Evolutionary conservation across 1,140 invertebrate species (phyloP).

Genomic region (Steinernema feltiae): DNA sequence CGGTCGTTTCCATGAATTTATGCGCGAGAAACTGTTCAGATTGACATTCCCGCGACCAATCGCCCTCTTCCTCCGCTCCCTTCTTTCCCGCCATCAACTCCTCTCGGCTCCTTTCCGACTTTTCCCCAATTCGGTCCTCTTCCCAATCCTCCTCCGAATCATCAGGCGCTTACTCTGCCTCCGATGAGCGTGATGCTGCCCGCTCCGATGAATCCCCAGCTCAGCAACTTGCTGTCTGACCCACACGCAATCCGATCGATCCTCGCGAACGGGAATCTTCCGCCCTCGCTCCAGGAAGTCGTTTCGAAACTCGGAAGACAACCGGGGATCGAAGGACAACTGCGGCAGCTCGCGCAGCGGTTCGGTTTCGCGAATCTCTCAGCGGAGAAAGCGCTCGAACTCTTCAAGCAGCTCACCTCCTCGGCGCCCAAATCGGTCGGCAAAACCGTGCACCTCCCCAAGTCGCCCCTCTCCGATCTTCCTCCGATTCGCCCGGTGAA

Average conservation of each 20-base stretch:
- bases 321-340: neutral
- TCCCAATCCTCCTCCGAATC: neutral
- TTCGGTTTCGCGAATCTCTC: conserved; percentile 7
- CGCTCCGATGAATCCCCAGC: neutral
- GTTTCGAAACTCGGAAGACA: neutral
- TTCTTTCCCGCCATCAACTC: neutral
- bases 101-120: neutral
- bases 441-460: neutral
- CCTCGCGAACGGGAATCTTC: neutral
- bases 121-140: neutral
- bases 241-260: neutral
- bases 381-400: conserved; percentile 1
- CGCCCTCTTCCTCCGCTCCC: neutral
- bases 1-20: neutral
- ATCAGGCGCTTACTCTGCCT: neutral
- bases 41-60: neutral
- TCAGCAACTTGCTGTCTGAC: neutral
- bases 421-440: neutral
- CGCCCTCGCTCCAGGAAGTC: neutral
- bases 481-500: neutral
- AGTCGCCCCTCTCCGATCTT: neutral
- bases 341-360: neutral
- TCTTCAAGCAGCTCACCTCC: conserved; percentile 6
- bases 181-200: neutral
- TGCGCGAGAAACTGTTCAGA: neutral